These are phyloP conservation scores for Semnornis frantzii DNA, from an alignment of 2,113 vertebrate genomes.

Conservation along the genomic window DNA sequence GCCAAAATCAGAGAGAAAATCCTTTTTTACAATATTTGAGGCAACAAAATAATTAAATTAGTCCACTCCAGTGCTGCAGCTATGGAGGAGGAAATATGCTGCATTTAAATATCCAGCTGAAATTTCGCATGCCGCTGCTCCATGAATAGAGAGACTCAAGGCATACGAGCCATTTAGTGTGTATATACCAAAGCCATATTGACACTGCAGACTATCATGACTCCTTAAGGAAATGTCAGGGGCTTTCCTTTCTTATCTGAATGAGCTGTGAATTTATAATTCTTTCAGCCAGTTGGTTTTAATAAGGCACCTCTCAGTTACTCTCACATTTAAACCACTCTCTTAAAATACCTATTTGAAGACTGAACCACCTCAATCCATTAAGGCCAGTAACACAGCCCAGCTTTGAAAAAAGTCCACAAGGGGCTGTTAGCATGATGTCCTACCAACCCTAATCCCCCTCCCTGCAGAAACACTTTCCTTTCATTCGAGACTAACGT, in stretches of 20 bases:
- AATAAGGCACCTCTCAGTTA: conserved; percentile 17
- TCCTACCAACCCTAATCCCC: conserved; percentile 40
- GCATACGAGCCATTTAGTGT: background rate
- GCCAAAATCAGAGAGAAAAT: conserved; percentile 17
- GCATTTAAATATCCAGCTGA: background rate
- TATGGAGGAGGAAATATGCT: background rate
- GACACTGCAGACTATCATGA: conserved; percentile 50
- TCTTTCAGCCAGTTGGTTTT: conserved; percentile 36
- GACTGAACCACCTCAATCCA: conserved; percentile 32
- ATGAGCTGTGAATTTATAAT: conserved; percentile 50
- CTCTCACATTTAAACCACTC: conserved; percentile 20
- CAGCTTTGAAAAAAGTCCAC: conserved; percentile 26
- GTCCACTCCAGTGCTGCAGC: background rate
- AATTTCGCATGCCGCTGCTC: conserved; percentile 21
- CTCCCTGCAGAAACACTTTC: background rate
- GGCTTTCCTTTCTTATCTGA: conserved; percentile 49
- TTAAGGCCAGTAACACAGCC: conserved; percentile 25
- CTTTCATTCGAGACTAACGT: background rate
- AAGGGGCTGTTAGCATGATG: background rate
- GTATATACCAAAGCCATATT: background rate
- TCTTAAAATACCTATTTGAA: conserved; percentile 37
- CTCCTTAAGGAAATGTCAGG: conserved; percentile 52
- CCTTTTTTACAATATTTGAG: background rate
- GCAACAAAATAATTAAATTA: background rate
- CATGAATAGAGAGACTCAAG: background rate